Conservation (phyloP, 2,888 invertebrate species). For the Tolmerus cingulatus region DNA sequence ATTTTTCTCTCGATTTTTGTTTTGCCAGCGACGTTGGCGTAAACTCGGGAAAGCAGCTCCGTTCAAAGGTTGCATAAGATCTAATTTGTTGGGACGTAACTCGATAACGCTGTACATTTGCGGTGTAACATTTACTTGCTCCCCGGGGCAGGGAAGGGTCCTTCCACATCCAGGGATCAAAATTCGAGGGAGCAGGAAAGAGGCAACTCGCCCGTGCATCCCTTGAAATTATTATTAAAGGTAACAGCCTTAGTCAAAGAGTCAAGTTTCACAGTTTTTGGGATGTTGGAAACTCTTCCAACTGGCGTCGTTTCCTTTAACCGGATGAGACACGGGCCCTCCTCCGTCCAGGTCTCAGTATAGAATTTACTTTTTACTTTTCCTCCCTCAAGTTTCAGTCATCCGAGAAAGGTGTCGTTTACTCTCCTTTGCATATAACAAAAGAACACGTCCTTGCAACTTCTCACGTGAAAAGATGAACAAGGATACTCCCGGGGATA, state of each 20-base stretch:
- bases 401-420: slow-evolving; percentile 37
- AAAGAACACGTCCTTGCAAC: slow-evolving; percentile 22
- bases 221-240: slow-evolving; percentile 14
- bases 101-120: neutral
- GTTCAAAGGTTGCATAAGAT: neutral
- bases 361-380: neutral
- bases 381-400: slow-evolving; percentile 12
- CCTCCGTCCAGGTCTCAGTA: neutral
- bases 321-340: neutral
- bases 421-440: slow-evolving; percentile 33
- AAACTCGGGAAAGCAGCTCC: neutral
- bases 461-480: slow-evolving; percentile 36
- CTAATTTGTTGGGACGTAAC: neutral
- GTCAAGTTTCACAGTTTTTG: slow-evolving; percentile 7
- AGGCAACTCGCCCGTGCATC: neutral
- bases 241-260: neutral
- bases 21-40: neutral
- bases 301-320: neutral
- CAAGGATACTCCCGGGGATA: neutral
- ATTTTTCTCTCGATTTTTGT: neutral
- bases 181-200: neutral
- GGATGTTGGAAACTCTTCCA: neutral
- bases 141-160: neutral
- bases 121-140: neutral
- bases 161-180: neutral